These are phyloP conservation scores for Lerista edwardsae DNA, from an alignment of 2,797 vertebrate genomes.

Conservation along the genomic window DNA sequence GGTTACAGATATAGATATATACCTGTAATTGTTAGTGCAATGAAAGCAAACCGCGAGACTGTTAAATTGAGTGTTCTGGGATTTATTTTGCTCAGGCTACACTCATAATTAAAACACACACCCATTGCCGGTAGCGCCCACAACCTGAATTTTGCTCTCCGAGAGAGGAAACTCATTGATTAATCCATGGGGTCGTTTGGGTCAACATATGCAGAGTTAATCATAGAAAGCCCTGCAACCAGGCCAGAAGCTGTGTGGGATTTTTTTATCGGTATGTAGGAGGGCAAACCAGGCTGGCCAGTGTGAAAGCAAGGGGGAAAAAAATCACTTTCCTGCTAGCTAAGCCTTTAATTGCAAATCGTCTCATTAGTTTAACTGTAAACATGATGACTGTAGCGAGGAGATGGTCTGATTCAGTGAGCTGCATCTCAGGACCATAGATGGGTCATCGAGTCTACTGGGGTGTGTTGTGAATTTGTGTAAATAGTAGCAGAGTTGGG, in stretches of 20 bases:
- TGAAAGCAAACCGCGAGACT: slow-evolving; percentile 29
- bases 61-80: slow-evolving; percentile 42
- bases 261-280: slow-evolving; percentile 64
- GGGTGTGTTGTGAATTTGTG: no score
- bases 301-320: slow-evolving; percentile 52
- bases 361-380: slow-evolving; percentile 67
- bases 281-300: slow-evolving; percentile 41
- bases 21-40: slow-evolving; percentile 30
- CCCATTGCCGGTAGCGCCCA: slow-evolving; percentile 58
- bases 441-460: background rate
- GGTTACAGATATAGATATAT: no score
- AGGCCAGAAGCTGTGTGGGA: slow-evolving; percentile 40
- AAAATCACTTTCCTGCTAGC: slow-evolving; percentile 53
- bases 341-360: slow-evolving; percentile 66
- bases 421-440: slow-evolving; percentile 35
- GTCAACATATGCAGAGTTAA: slow-evolving; percentile 67
- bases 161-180: slow-evolving; percentile 65
- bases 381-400: slow-evolving; percentile 40
- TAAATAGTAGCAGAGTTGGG: no score
- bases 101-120: slow-evolving; percentile 65
- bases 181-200: slow-evolving; percentile 70
- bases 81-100: slow-evolving; percentile 59
- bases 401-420: slow-evolving; percentile 40
- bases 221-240: slow-evolving; percentile 51
- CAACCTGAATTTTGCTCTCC: slow-evolving; percentile 64